These are phyloP conservation scores for Lochmaea crataegi DNA, from an alignment of 2,888 invertebrate genomes.

Conservation along the genomic window DNA sequence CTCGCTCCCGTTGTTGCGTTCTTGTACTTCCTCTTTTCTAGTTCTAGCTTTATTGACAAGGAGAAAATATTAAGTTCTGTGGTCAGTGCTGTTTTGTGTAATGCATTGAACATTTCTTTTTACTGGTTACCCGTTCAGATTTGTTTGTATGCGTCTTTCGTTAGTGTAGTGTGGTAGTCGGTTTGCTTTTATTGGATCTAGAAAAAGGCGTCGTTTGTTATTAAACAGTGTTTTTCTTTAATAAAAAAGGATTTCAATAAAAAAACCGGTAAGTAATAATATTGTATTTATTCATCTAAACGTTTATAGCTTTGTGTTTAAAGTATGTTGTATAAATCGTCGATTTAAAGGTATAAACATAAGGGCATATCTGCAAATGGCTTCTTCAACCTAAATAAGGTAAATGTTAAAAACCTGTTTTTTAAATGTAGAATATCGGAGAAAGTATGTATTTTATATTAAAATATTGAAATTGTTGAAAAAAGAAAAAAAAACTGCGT, in stretches of 20 bases:
- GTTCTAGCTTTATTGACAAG: too few relatives aligned
- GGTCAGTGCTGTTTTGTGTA: too few relatives aligned
- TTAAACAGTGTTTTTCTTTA: background rate
- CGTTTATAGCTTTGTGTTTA: too few relatives aligned
- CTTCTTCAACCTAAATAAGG: background rate
- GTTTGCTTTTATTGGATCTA: background rate
- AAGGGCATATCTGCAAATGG: background rate
- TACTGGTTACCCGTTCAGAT: too few relatives aligned
- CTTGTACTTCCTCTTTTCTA: too few relatives aligned
- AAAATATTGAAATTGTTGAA: background rate
- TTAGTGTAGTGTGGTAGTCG: too few relatives aligned
- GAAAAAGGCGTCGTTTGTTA: background rate
- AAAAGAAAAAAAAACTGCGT: background rate
- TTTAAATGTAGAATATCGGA: background rate
- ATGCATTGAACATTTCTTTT: too few relatives aligned
- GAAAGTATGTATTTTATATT: too few relatives aligned
- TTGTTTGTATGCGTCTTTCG: too few relatives aligned
- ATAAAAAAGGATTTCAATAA: background rate
- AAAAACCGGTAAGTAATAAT: background rate
- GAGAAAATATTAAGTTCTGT: too few relatives aligned
- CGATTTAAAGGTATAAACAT: background rate
- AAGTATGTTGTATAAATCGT: background rate
- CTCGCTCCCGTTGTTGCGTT: too few relatives aligned
- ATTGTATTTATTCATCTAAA: background rate
- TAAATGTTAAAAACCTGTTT: background rate